A percentile compares a stretch with the other conserved stretches of the same genome.
These are phyloP conservation scores for Fratercula arctica DNA, from an alignment of 2,797 vertebrate genomes.

Conservation along the genomic window DNA sequence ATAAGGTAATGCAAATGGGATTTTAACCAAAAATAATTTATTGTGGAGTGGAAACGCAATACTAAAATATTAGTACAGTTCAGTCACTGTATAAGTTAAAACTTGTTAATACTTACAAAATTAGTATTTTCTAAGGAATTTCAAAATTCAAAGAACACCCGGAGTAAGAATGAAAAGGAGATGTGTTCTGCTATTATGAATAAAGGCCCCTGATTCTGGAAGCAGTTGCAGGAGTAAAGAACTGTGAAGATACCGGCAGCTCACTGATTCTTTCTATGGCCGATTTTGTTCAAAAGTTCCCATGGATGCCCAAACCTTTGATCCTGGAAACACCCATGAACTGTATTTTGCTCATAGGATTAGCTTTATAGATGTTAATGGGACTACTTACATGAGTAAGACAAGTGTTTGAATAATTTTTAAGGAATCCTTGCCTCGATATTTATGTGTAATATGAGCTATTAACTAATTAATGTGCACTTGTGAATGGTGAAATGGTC, in stretches of 20 bases:
- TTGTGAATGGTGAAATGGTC: not conserved
- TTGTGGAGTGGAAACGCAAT: not conserved
- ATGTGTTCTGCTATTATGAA: not conserved
- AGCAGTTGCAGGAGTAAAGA: not conserved
- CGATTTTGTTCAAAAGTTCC: not conserved
- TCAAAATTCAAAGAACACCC: not conserved
- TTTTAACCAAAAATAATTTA: slow-evolving; percentile 55
- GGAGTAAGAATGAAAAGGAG: not conserved
- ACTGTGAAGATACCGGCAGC: not conserved
- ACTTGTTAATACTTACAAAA: not conserved
- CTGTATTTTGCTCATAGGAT: not conserved
- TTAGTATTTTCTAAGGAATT: not conserved
- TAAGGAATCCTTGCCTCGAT: not conserved
- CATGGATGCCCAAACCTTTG: not conserved
- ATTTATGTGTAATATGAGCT: slow-evolving; percentile 6
- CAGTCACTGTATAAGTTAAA: not conserved
- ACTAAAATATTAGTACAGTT: not conserved
- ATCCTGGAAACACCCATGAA: not conserved
- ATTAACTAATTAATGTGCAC: slow-evolving; percentile 5
- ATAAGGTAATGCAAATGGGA: not conserved
- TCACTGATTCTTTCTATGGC: not conserved
- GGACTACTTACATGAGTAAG: not conserved
- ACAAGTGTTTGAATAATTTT: not conserved
- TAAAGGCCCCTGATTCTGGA: not conserved
- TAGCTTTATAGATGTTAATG: not conserved